Evolutionary conservation across 2,113 vertebrate genomes (phyloP).

Genomic region (Nansenia antarctica): DNA sequence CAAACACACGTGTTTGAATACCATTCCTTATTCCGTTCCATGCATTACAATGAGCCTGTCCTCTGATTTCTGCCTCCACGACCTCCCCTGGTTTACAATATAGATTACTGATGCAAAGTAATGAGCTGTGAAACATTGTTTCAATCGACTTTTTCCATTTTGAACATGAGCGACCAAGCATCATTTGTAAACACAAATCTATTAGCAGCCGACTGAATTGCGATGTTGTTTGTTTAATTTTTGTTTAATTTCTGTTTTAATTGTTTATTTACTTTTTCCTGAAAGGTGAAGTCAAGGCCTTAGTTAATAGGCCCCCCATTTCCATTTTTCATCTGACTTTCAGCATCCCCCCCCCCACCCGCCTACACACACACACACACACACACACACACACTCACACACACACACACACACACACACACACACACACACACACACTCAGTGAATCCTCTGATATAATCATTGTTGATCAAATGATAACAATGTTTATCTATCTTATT

Average conservation of each 20-base stretch:
- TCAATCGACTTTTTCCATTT: constrained; percentile 49
- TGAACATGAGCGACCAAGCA: constrained; percentile 53
- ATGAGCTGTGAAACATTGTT: constrained; percentile 44
- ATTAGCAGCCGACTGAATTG: constrained; percentile 52
- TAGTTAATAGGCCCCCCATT: not conserved
- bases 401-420: too few species aligned
- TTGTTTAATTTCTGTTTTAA: constrained; percentile 55
- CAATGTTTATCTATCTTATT: not conserved
- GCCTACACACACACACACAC: too few species aligned
- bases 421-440: too few species aligned
- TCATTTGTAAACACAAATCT: constrained; percentile 58
- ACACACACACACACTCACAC: too few species aligned
- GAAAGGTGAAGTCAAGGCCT: constrained; percentile 36
- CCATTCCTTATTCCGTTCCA: too few species aligned
- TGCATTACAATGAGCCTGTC: too few species aligned
- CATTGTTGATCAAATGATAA: not conserved
- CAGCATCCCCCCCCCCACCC: too few species aligned
- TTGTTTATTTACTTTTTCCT: constrained; percentile 40
- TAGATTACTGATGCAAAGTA: constrained; percentile 49
- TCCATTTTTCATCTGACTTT: too few species aligned
- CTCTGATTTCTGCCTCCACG: too few species aligned
- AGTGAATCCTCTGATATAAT: not conserved
- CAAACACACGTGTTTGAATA: too few species aligned
- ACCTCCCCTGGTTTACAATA: too few species aligned
- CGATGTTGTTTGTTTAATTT: constrained; percentile 48